Evolutionary conservation across 2,888 invertebrate genomes (phyloP), one percentile per base, ranked within the genome.

Genomic region (Zygaena filipendulae): DNA sequence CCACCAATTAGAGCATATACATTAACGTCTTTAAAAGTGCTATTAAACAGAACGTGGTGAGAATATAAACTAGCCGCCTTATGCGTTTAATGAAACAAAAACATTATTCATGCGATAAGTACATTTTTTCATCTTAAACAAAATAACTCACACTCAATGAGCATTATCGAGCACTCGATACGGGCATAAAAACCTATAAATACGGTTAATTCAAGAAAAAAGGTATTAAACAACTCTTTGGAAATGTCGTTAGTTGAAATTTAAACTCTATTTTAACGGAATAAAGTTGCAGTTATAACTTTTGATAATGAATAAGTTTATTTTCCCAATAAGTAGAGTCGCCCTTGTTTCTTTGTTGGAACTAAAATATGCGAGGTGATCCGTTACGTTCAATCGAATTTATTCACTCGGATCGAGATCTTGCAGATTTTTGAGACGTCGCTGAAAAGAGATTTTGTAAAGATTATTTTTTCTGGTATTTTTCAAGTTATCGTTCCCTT

Each of bases 61-160:
- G n/a, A n/a, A n/a, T n/a, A n/a, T n/a, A n/a, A n/a, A n/a, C n/a
- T n/a, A n/a, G n/a, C n/a, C 49, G 43, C 61, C 64, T 52, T 72
- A 50, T 67, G 59, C 35, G 71, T 59, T 61, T 71, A 72, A 72
- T 71, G 70, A 72, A 71, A 70, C 66, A 69, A 67, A 71, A 50
- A 59, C 55, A 59, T 62, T 59, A 64, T 61, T 67, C 61, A 59
- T 64, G 59, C 53, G 51, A 51, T 49, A n/a, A n/a, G n/a, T n/a
- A n/a, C n/a, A 52, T 59, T 61, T 58, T 62, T 58, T 55, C 45
- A 49, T 51, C 35, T 45, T 40, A 52, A 51, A 62, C 62, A 56
- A 63, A 59, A 69, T 70, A 69, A 70, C 61, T 69, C 61, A 66
- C 60, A 54, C 59, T 51, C 56, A 63, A 59, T 66, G 63, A 61